Evolutionary conservation across 2,888 invertebrate genomes (phyloP), one percentile per base, ranked within the genome.

Genomic region (Leptura quadrifasciata): DNA sequence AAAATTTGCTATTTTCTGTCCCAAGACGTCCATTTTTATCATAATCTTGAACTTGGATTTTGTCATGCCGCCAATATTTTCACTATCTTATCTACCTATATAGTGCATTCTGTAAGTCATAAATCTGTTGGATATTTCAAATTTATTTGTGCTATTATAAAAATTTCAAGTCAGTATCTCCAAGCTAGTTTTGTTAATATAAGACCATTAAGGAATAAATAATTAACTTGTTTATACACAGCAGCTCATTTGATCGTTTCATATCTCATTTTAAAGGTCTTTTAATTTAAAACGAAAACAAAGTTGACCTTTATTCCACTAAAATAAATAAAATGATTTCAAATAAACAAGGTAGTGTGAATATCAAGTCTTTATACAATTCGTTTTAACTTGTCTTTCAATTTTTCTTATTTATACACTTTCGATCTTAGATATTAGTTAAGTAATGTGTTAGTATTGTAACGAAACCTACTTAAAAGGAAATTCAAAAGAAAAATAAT

Each of bases 221-320:
- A 64, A 52, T 39, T 64, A 64, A 39, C 20, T 47, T 52, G 64
- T 64, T 64, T 64, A 47, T 47, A 21, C 17, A 27, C 61, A 57
- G 21, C 61, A 57, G 21, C 10, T 21, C 57, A 10, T 1, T 35
- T 35, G 61, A 18, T 27, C 35, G 31, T 61, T 61, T 61, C 64
- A 39, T n/a, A 18, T 17, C 39, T 64, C n/a, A 39, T 47, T 64
- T 39, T 64, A 64, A 64, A 64, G 47, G 64, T 47, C 64, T 64
- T 47, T 47, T 47, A 47, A 31, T 63, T 27, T n/a, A 35, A 63
- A 47, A 20, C 47, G 24, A 64, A 64, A 64, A 64, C 64, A 52
- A 0, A 20, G 39, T 20, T 64, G 64, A 64, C 64, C 64, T 64
- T 64, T 64, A 64, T 17, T 20, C 64, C 21, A 47, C 47, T 47